Evolutionary conservation across 2,888 invertebrate species (phyloP), one percentile per base, ranked within the genome.

Genomic region (Steromphala cineraria): DNA sequence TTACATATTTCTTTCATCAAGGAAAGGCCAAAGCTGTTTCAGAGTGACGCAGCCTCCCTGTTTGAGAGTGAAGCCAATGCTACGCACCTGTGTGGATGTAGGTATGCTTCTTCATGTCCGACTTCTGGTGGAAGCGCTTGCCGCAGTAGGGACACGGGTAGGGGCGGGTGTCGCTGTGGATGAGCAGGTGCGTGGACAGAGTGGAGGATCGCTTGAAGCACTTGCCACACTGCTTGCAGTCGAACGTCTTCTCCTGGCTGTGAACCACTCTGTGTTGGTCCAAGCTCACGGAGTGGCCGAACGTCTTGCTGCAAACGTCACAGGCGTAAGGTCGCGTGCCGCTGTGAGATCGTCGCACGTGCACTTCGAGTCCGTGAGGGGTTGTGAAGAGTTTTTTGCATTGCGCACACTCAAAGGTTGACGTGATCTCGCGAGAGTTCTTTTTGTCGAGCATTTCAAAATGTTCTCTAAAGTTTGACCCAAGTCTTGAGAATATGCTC

Each of bases 101-200:
- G 52, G 98, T 99, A 94, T 99, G 99, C 98, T 99, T 95, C 95
- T 99, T 99, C 99, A 99, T 99, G 94, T 99, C 99, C 79, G 98
- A 98, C 93, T 99, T 99, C 94, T 99, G 99, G 93, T 99, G 99
- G 94, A 99, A 99, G 89, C 98, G 95, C 94, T 99, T 99, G 82
- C 98, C 98, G 94, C 98, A 99, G 94, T 97, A 99, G 94, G 98
- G 98, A 94, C 98, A 99, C 2, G 98, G 98, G 94, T 98, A 99
- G 36, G 98, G 98, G 92, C 98, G 95, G 83, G 98, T 98, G 94
- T 98, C 98, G 83, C 98, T 97, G 94, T 99, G 99, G 90, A 99
- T 99, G 87, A 99, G 96, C 84, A 98, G 96, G 94, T 99, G 99
- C 8, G 99, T 99, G 82, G 98, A 98, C 84, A 99, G 94, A 0